Evolutionary conservation across 2,888 invertebrate species (phyloP), one percentile per base, ranked within the genome.

Genomic region (Ophraella communa): DNA sequence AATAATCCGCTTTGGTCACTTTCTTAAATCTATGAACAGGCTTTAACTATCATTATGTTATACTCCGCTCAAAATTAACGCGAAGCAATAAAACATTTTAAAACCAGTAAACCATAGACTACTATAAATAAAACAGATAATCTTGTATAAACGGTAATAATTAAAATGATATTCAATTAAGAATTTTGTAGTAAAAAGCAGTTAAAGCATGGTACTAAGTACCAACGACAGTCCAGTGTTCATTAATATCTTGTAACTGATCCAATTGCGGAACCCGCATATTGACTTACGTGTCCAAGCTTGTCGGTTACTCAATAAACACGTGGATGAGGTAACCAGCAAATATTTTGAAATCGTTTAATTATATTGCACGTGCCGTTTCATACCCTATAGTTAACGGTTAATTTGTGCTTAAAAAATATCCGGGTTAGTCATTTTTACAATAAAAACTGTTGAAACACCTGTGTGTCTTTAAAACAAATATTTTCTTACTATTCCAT

Each of bases 201-300:
- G 23, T 30, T 7, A 21, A 18, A 45, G 20, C 49, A 5, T 58
- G 47, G 21, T 35, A 49, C 18, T 21, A 45, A 49, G 55, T 55
- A 57, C 33, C 14, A 14, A 23, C 14, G 14, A 17, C 27, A 49
- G 24, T 17, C 49, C 49, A 24, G 52, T 52, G 52, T 30, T 27
- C 52, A 64, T 58, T 44, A 49, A n/a, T 47, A 61, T 39, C 23
- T 24, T 20, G 52, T 54, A 64, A 64, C 64, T 64, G 54, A 64
- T 64, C 53, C 30, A 39, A 47, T 59, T 47, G 59, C 64, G 64
- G 64, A 64, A 64, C 64, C 64, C 64, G 64, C 59, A 64, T 64
- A 64, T 64, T 59, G 54, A 42, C 53, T 59, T 64, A 64, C 64
- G 58, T 64, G 59, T 64, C 64, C 64, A 64, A 64, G 64, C 64